phyloP scores from a whole-genome alignment of 1,140 invertebrate species.

The Trachymyrmex septentrionalis region DNA sequence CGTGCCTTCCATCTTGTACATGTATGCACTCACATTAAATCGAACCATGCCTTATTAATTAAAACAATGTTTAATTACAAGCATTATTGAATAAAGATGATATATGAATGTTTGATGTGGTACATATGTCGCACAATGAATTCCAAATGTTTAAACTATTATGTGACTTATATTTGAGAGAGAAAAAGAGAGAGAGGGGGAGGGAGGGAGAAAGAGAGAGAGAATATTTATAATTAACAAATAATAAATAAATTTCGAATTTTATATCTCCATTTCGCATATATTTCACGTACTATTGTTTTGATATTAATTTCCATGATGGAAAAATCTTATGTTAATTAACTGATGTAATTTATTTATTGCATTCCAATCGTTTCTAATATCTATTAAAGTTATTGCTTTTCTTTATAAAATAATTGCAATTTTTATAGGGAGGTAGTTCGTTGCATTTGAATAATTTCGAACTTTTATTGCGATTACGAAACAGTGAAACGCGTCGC shows the following conservation, averaged over 20 bases:
- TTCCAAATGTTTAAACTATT: slow-evolving; percentile 11
- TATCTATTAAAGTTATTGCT: background rate
- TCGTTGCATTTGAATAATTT: background rate
- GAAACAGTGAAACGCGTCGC: too few species aligned
- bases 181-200: too few species aligned
- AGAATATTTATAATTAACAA: slow-evolving; percentile 5
- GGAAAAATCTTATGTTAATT: background rate
- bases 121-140: background rate
- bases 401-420: background rate
- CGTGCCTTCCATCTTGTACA: slow-evolving; percentile 42
- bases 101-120: slow-evolving; percentile 19
- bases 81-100: slow-evolving; percentile 47
- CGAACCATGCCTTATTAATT: slow-evolving; percentile 40
- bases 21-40: slow-evolving; percentile 18
- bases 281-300: background rate
- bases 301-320: background rate
- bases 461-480: background rate
- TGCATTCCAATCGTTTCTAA: background rate
- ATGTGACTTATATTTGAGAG: background rate
- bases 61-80: slow-evolving; percentile 26
- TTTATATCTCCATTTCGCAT: background rate
- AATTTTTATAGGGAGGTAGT: background rate
- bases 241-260: slow-evolving; percentile 6
- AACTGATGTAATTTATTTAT: too few species aligned
- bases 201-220: too few species aligned